These are phyloP conservation scores for Pogonophryne albipinna DNA, from an alignment of 2,797 vertebrate genomes.

Conservation along the genomic window DNA sequence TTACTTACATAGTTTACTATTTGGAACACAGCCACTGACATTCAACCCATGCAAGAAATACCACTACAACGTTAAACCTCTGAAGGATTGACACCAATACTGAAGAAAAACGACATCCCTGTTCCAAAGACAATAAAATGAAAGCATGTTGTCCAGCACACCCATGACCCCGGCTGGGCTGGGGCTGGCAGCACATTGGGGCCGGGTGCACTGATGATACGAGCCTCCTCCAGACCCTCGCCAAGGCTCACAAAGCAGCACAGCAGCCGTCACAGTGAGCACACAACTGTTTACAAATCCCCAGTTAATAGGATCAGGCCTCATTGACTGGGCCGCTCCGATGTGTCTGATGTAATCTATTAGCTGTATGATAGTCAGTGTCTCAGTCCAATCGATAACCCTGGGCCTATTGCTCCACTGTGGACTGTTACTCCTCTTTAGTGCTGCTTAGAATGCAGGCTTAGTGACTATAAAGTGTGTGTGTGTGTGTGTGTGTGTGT, in stretches of 20 bases:
- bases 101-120: conserved; percentile 10
- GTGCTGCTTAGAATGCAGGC: conserved; percentile 76
- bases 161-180: conserved; percentile 17
- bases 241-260: conserved; percentile 78
- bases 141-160: conserved; percentile 11
- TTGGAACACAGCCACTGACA: neutral
- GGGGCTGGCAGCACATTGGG: conserved; percentile 24
- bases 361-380: conserved; percentile 86
- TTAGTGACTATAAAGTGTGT: conserved; percentile 66
- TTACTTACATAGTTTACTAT: no score
- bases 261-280: conserved; percentile 78
- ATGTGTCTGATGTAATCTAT: conserved; percentile 86
- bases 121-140: neutral
- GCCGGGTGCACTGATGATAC: conserved; percentile 41
- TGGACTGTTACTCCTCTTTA: conserved; percentile 82
- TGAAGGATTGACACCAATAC: neutral
- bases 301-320: conserved; percentile 86
- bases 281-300: conserved; percentile 87
- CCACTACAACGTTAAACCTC: neutral
- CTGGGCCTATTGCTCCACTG: conserved; percentile 78
- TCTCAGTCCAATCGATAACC: conserved; percentile 82
- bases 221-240: conserved; percentile 57
- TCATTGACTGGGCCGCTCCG: conserved; percentile 84
- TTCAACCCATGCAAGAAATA: neutral
- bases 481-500: conserved; percentile 2